Evolutionary conservation across 1,140 invertebrate genomes (phyloP).

Genomic region (Lanistes nyassanus): DNA sequence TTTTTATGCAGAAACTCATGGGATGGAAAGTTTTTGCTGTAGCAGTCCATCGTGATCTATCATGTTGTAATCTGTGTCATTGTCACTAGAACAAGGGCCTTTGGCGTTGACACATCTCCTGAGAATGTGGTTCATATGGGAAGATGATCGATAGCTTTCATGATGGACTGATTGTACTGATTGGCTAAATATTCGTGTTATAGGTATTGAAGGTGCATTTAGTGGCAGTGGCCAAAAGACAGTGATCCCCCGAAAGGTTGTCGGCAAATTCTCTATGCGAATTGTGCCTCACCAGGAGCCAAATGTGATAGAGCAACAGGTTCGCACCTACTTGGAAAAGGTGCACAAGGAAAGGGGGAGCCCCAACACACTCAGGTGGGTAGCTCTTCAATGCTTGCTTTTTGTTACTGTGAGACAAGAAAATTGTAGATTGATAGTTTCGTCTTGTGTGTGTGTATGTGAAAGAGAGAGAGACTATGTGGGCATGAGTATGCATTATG

Average conservation of each 20-base stretch:
- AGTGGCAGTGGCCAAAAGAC: conserved; percentile 92
- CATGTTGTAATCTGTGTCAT: too few species aligned
- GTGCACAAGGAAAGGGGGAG: conserved; percentile 78
- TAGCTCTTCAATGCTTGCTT: too few species aligned
- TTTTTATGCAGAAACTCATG: too few species aligned
- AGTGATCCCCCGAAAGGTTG: conserved; percentile 92
- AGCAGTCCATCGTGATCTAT: too few species aligned
- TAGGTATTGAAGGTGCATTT: conserved; percentile 89
- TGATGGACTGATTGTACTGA: neutral
- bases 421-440: too few species aligned
- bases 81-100: too few species aligned
- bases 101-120: neutral
- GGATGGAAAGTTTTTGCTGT: too few species aligned
- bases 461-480: neutral
- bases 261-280: conserved; percentile 95
- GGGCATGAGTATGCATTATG: neutral
- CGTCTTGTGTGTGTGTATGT: too few species aligned
- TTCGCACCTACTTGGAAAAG: conserved; percentile 74
- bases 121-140: neutral
- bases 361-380: conserved; percentile 87
- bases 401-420: too few species aligned
- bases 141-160: neutral
- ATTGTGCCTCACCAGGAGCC: conserved; percentile 92
- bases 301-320: conserved; percentile 73
- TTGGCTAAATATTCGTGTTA: conserved; percentile 11